phyloP scores from a whole-genome alignment of 2,113 vertebrate species.

The Rhinolophus sinicus region DNA sequence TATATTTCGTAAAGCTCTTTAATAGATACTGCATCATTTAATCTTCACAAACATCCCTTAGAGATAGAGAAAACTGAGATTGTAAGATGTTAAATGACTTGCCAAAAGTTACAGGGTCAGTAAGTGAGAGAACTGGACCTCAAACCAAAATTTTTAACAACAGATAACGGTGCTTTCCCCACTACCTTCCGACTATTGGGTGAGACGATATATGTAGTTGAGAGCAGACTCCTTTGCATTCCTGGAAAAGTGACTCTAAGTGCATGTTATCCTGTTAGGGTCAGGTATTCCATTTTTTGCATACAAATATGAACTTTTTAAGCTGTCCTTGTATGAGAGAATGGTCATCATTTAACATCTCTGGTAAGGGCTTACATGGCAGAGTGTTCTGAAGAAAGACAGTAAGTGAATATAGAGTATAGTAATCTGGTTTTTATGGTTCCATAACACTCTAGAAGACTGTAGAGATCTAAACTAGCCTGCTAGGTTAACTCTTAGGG shows the following conservation, averaged over 20 bases:
- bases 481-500: background rate
- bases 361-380: background rate
- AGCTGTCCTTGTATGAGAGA: background rate
- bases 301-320: background rate
- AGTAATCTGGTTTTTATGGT: background rate
- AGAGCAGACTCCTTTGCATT: background rate
- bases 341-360: background rate
- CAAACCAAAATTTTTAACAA: background rate
- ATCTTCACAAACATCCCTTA: background rate
- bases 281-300: background rate
- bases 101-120: background rate
- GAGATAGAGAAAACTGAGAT: background rate
- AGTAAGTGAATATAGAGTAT: background rate
- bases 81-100: background rate
- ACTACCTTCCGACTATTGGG: background rate
- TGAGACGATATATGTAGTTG: background rate
- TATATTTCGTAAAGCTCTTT: background rate
- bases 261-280: background rate
- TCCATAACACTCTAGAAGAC: background rate
- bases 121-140: background rate
- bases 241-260: background rate
- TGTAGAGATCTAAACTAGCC: background rate
- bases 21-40: background rate
- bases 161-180: background rate
- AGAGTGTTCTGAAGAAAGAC: background rate